phyloP scores from a whole-genome alignment of 2,113 vertebrate genomes.

The Crypturellus undulatus region DNA sequence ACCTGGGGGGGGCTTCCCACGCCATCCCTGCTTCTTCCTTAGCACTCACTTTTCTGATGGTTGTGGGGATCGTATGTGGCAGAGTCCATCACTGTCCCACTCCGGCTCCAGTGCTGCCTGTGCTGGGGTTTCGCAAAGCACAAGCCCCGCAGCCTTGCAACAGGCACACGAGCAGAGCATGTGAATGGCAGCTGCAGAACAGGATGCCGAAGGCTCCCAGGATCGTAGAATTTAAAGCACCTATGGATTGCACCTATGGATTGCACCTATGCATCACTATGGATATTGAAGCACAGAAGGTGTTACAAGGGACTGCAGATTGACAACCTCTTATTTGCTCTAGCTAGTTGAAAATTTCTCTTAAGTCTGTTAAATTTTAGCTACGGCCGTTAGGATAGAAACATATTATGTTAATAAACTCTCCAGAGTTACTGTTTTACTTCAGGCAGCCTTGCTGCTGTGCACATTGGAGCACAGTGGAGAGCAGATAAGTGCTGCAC shows the following conservation, averaged over 20 bases:
- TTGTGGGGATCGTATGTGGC: neutral
- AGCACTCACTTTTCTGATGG: neutral
- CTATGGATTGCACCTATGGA: too few species aligned
- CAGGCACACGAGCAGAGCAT: neutral
- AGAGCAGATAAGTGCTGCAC: neutral
- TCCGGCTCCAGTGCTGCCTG: too few species aligned
- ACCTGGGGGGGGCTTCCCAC: neutral
- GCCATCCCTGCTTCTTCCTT: neutral
- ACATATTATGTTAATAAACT: fast-evolving
- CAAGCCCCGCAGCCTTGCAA: neutral
- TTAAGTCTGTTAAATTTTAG: neutral
- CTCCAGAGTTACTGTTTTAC: fast-evolving
- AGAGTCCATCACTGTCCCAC: too few species aligned
- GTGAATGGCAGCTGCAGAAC: neutral
- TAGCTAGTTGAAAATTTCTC: neutral
- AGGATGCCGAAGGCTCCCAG: fast-evolving
- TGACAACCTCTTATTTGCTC: fast-evolving
- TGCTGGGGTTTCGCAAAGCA: neutral
- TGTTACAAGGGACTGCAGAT: neutral
- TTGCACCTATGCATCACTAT: too few species aligned
- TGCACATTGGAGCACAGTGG: neutral
- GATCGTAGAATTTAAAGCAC: neutral
- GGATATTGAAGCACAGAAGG: too few species aligned
- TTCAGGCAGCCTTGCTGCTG: neutral
- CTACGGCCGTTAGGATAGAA: neutral